These are phyloP conservation scores for Sinocyclocheilus anshuiensis DNA, from an alignment of 2,113 vertebrate genomes.

Conservation along the genomic window DNA sequence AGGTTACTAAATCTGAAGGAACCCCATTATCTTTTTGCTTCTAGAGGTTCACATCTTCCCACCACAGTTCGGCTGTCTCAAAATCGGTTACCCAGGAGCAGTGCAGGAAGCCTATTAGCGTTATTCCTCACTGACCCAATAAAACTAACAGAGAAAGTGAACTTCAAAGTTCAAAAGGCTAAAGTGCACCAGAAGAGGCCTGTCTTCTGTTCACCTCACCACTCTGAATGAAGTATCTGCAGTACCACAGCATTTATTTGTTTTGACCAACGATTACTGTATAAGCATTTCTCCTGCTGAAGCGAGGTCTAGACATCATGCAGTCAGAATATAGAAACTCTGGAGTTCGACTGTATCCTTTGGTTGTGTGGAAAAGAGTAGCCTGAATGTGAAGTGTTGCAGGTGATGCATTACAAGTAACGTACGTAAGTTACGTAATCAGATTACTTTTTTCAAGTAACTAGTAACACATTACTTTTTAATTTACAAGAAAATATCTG, in stretches of 20 bases:
- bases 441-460: too few relatives aligned
- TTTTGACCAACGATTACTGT: neutral
- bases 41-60: neutral
- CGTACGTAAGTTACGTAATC: too few relatives aligned
- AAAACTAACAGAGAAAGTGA: conserved; percentile 18
- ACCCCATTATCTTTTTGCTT: conserved; percentile 15
- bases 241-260: neutral
- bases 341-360: neutral
- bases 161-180: conserved; percentile 17
- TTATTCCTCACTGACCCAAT: conserved; percentile 18
- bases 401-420: too few relatives aligned
- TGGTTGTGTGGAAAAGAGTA: too few relatives aligned
- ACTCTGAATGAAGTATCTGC: neutral
- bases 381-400: too few relatives aligned
- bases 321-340: neutral
- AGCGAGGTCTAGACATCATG: neutral
- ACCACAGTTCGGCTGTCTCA: neutral
- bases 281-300: neutral
- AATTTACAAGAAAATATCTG: too few relatives aligned
- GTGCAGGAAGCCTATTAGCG: neutral
- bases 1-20: neutral
- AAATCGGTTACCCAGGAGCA: neutral
- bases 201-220: neutral
- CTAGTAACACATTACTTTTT: too few relatives aligned
- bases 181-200: neutral